Evolutionary conservation across 2,113 vertebrate genomes (phyloP).

Genomic region (Andinoacara biseriatus): DNA sequence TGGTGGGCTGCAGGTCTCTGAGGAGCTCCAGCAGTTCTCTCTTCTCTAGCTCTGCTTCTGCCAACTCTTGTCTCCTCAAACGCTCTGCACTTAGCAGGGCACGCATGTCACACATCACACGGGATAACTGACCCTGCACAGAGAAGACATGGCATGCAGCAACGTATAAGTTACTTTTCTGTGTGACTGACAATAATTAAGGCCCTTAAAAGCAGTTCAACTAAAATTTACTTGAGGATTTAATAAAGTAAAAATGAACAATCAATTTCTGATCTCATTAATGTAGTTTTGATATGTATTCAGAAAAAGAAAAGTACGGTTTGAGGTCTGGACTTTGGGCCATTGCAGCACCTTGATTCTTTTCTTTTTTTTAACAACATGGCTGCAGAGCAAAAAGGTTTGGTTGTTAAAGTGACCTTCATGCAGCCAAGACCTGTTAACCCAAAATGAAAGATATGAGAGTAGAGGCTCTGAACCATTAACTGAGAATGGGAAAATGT

Average conservation of each 20-base stretch:
- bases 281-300: not conserved
- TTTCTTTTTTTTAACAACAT: not conserved
- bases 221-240: not conserved
- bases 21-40: constrained; percentile 86
- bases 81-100: constrained; percentile 85
- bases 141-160: not conserved
- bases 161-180: not conserved
- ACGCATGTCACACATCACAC: constrained; percentile 85
- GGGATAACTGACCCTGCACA: constrained; percentile 86
- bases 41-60: constrained; percentile 87
- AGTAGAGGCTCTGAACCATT: too few species aligned
- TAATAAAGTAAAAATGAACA: not conserved
- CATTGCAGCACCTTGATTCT: too few species aligned
- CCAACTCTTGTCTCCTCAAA: constrained; percentile 85
- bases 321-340: too few species aligned
- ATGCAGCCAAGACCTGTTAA: too few species aligned
- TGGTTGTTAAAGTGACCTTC: not conserved
- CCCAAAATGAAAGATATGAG: too few species aligned
- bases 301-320: too few species aligned
- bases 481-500: too few species aligned
- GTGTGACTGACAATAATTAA: not conserved
- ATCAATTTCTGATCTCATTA: not conserved
- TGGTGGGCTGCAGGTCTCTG: constrained; percentile 80
- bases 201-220: not conserved
- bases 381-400: not conserved